Base-by-base conservation (phyloP, 2,113 vertebrate genomes). In the Takifugu flavidus region DNA sequence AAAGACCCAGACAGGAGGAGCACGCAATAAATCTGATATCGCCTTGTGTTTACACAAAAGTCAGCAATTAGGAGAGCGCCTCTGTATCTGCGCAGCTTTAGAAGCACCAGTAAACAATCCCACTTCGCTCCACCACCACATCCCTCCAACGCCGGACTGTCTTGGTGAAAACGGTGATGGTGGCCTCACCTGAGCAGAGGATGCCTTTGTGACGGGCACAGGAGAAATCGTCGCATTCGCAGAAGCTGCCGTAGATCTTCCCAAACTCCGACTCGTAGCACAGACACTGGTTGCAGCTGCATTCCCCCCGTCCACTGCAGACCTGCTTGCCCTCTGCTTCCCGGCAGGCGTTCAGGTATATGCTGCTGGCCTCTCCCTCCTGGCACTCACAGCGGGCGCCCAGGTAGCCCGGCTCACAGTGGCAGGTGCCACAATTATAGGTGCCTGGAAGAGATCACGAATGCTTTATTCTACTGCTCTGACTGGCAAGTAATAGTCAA, bases 191-290 rank as follows among this genome's bases (percentile, higher is more conserved):
- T 91, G 96, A 98, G 90, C 97, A 99, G 64, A 99, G 94, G 64
- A 95, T 61, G 5, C 96, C 97, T 79, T 94, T 96, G 89, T 95
- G 96, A 15, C 97, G 88, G 57, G 96, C 93, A 1, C 97, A 98
- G 75, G 97, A 98, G 89, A 98, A 98, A 91, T 97, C 94, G 3
- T 99, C 96, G 0, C 97, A 99, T 83, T 99, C 93, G 39, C 97
- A 99, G 94, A 93, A 98, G 64, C 90, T 82, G 10, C 97, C 96
- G 0, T 98, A 98, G 86, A 99, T 96, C 89, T 94, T 95, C 7
- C 97, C 97, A 0, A 98, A 99, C 86, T 98, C 96, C 0, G 96
- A 98, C 82, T 96, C 92, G 0, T 93, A 95, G 89, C 97, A 99
- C 59, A 94, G 88, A 44, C 97, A 99, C 87, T 94, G 94, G 90